These are phyloP conservation scores for Ectropis crepuscularia DNA, from an alignment of 2,888 invertebrate species.

Conservation along the genomic window DNA sequence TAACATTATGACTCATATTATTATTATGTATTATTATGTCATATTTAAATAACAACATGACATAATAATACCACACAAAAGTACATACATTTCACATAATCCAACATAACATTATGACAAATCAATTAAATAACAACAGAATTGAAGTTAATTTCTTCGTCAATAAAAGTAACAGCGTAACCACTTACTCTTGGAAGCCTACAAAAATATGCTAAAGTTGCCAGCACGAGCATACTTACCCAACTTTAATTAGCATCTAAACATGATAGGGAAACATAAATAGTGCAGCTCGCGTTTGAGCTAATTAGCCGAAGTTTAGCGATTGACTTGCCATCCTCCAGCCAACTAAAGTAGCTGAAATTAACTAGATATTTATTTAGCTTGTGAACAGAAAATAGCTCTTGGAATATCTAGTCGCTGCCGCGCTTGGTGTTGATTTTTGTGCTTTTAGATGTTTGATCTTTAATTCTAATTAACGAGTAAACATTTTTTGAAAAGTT, in stretches of 20 bases:
- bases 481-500: not conserved
- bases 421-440: not conserved
- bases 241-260: constrained; percentile 60
- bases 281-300: constrained; percentile 44
- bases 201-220: constrained; percentile 28
- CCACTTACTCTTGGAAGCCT: constrained; percentile 20
- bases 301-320: constrained; percentile 64
- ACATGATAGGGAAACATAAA: constrained; percentile 56
- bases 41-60: too few relatives aligned
- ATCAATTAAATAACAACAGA: too few relatives aligned
- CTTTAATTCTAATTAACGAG: not conserved
- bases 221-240: constrained; percentile 32
- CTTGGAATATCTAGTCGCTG: not conserved
- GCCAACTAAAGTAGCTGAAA: constrained; percentile 17
- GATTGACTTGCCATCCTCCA: constrained; percentile 57
- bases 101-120: too few relatives aligned
- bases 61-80: too few relatives aligned
- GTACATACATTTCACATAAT: too few relatives aligned
- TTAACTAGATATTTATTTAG: constrained; percentile 20
- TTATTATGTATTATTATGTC: too few relatives aligned
- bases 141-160: too few relatives aligned
- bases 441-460: constrained; percentile 1
- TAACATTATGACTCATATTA: too few relatives aligned
- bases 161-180: not conserved
- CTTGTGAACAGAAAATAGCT: not conserved